phyloP scores from a whole-genome alignment of 1,140 invertebrate genomes.

The Chrysopa pallens region DNA sequence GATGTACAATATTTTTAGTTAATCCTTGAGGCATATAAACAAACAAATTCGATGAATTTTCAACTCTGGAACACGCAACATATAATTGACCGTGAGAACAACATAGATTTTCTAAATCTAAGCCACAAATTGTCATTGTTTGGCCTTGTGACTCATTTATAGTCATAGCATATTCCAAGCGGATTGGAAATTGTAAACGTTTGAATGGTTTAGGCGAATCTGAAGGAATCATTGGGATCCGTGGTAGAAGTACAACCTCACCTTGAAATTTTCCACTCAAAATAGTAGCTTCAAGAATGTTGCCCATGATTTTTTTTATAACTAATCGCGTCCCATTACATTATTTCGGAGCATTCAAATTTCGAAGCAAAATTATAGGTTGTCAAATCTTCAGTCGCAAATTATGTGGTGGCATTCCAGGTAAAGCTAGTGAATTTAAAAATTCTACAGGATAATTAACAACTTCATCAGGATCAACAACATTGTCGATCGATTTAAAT shows the following conservation, averaged over 20 bases:
- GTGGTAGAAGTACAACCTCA: constrained; percentile 23
- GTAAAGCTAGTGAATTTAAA: constrained; percentile 7
- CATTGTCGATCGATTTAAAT: no score
- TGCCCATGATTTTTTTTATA: constrained; percentile 21
- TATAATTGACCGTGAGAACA: constrained; percentile 26
- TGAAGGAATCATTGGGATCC: constrained; percentile 22
- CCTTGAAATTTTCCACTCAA: constrained; percentile 22
- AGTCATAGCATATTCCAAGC: constrained; percentile 29
- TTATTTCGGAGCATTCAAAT: constrained; percentile 22
- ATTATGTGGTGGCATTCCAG: no score
- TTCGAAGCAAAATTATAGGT: constrained; percentile 23
- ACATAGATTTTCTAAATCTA: constrained; percentile 20
- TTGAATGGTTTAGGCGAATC: constrained; percentile 22
- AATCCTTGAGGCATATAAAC: no score
- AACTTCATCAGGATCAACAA: no score
- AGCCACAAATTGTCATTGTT: constrained; percentile 18
- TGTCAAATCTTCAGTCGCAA: constrained; percentile 20
- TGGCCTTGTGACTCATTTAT: constrained; percentile 35
- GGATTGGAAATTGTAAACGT: constrained; percentile 24
- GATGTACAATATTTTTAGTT: no score
- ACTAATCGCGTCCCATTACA: constrained; percentile 26
- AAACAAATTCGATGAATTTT: no score
- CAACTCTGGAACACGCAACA: no score
- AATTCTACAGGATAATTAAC: no score
- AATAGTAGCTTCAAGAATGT: constrained; percentile 26